Base-by-base conservation (phyloP, 2,888 invertebrate species). In the Drosophila yooni region DNA sequence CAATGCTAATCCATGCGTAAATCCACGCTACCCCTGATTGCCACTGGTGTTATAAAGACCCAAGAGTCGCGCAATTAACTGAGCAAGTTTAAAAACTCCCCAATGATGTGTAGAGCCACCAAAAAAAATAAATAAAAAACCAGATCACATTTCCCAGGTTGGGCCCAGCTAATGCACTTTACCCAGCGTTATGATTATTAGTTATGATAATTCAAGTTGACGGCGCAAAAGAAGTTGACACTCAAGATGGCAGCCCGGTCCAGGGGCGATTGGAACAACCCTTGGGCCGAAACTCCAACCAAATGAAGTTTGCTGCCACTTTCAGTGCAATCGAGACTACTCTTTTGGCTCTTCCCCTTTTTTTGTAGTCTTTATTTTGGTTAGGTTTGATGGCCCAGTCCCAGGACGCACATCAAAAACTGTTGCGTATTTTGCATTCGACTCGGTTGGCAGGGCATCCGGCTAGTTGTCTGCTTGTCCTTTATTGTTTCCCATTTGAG, bases 341-440 rank as follows among this genome's bases (percentile, higher is more conserved):
- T 74, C 60, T 34, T 65, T 50, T 60, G 65, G 38, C 48, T 33
- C 21, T 58, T 50, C 8, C 5, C 13, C 8, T 21, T 10, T 33
- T 56, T 56, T 52, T 52, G 53, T 48, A 33, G 8, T 33, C 34
- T 6, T 13, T n/a, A 25, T 66, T 48, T 36, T 31, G 27, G 43
- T 70, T 40, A 57, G 33, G 33, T 33, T 33, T 33, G 33, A 53
- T 53, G 66, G 33, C 64, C 15, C 69, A 51, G 64, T 86, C 90
- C 87, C 87, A 66, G 72, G 75, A 67, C 88, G 87, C 81, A 76
- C 87, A 90, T 90, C 83, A 90, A 90, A 83, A 88, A 87, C 86
- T 87, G 86, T 87, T 87, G 86, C 86, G 90, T 89, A 89, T 89
- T 87, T 85, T 81, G 84, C 84, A 86, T 82, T 85, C 60, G 84